Percentiles rank a stretch among this genome's conserved stretches.
phyloP scores from a whole-genome alignment of 2,888 invertebrate species.

The Ormia ochracea region DNA sequence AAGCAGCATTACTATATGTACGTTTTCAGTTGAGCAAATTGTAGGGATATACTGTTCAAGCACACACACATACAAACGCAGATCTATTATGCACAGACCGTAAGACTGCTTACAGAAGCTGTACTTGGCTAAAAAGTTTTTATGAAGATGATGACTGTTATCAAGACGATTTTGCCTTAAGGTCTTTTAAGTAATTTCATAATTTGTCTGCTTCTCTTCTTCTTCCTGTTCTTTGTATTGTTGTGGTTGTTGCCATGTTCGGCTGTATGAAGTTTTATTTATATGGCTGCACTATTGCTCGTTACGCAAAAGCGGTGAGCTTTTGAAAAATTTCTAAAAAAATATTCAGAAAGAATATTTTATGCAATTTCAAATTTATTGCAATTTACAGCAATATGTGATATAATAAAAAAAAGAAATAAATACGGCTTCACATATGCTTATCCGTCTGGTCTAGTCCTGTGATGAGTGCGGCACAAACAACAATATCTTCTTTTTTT shows the following conservation, averaged over 20 bases:
- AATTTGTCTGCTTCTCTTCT: too few species aligned
- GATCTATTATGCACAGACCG: constrained; percentile 35
- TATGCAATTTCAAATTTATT: not conserved
- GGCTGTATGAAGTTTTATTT: constrained; percentile 6
- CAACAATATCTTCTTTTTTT: too few species aligned
- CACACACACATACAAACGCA: not conserved
- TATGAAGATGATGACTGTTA: constrained; percentile 52
- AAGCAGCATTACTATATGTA: constrained; percentile 19
- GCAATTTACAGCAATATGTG: not conserved
- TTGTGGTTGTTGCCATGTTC: not conserved
- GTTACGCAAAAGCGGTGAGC: constrained; percentile 36
- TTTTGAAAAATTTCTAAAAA: constrained; percentile 20
- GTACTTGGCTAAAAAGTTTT: constrained; percentile 52
- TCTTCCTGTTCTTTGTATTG: too few species aligned
- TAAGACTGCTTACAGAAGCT: constrained; percentile 12
- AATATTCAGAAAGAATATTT: not conserved
- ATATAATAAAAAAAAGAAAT: not conserved
- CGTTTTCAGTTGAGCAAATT: constrained; percentile 50
- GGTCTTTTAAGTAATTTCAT: constrained; percentile 41
- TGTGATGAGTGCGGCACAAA: too few species aligned
- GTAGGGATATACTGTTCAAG: constrained; percentile 24
- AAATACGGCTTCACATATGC: not conserved
- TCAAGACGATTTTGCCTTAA: constrained; percentile 57
- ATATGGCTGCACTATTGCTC: not conserved
- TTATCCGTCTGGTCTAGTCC: too few species aligned